Percentiles rank a stretch among this genome's conserved stretches.
phyloP scores from a whole-genome alignment of 2,888 invertebrate species.

The Sisyra nigra region DNA sequence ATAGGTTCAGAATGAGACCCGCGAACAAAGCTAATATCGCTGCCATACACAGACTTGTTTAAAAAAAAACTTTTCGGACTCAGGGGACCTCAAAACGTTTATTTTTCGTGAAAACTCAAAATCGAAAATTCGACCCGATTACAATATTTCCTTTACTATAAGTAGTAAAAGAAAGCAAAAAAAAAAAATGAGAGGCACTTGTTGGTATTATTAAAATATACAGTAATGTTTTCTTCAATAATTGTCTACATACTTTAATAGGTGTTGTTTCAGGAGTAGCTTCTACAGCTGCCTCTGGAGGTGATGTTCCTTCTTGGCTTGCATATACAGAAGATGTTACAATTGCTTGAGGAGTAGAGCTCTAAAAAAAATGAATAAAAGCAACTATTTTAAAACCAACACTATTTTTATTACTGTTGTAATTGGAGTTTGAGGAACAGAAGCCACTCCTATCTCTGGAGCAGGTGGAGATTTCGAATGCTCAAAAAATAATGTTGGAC shows the following conservation, averaged over 20 bases:
- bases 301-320: conserved; percentile 45
- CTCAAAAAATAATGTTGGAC: conserved; percentile 22
- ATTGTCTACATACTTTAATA: conserved; percentile 35
- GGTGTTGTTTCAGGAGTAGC: conserved; percentile 83
- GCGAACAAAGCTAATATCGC: too few species aligned
- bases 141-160: too few species aligned
- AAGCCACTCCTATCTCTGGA: conserved; percentile 22
- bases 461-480: conserved; percentile 26
- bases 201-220: too few species aligned
- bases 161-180: too few species aligned
- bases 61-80: too few species aligned
- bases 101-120: too few species aligned
- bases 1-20: too few species aligned
- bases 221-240: too few species aligned
- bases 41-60: too few species aligned
- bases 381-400: conserved; percentile 1
- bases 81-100: too few species aligned
- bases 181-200: too few species aligned
- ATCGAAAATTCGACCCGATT: too few species aligned
- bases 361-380: conserved; percentile 14
- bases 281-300: conserved; percentile 77
- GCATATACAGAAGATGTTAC: conserved; percentile 16
- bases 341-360: conserved; percentile 20
- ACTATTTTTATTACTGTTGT: conserved; percentile 17
- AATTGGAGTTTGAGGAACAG: conserved; percentile 34